These are phyloP conservation scores for Mythimna lalbum DNA, from an alignment of 2,888 invertebrate species.

Conservation along the genomic window DNA sequence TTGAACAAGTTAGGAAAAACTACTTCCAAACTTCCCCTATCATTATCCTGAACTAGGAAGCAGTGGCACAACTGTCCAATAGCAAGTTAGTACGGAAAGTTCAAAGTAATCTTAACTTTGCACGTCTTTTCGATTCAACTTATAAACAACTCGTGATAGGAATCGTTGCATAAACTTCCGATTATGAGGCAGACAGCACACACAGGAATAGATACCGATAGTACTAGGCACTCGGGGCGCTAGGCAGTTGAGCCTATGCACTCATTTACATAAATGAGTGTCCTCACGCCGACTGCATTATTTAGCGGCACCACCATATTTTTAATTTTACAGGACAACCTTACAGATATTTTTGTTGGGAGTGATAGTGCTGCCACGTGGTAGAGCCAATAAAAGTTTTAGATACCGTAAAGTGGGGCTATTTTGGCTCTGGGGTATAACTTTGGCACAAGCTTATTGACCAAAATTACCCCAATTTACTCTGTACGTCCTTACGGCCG, in stretches of 20 bases:
- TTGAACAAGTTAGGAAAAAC: no score
- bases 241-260: slow-evolving; percentile 2
- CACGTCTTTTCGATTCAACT: not conserved
- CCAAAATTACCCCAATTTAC: no score
- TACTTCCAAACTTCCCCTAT: no score
- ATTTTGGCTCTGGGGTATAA: no score
- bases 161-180: not conserved
- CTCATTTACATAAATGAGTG: slow-evolving; percentile 11
- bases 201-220: not conserved
- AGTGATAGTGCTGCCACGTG: not conserved
- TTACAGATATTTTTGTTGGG: not conserved
- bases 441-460: no score
- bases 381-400: no score
- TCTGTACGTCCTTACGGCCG: no score
- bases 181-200: not conserved
- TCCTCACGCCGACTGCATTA: slow-evolving; percentile 15
- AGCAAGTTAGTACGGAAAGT: not conserved
- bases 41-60: no score
- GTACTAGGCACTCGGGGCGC: not conserved
- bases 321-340: not conserved
- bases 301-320: not conserved
- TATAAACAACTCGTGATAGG: not conserved
- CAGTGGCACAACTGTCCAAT: not conserved
- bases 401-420: no score
- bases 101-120: not conserved